Evolutionary conservation across 23 tunicate species (phyloP), one percentile per base, ranked within the genome.

Genomic region (Styela clava): DNA sequence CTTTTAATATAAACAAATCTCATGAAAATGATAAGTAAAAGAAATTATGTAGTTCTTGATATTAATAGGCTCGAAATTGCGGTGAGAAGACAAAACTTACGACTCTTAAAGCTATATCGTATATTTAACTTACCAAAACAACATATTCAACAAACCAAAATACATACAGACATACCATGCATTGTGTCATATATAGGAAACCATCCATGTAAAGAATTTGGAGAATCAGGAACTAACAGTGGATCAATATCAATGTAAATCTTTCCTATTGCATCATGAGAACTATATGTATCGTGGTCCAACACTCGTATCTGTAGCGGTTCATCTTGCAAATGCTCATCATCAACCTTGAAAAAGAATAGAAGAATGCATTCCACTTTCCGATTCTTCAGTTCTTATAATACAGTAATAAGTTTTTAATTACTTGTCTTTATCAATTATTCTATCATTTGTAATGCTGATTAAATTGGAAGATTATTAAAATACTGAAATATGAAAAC

Each of bases 111-210:
- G n/a, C n/a, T n/a, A n/a, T n/a, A n/a, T n/a, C n/a, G n/a, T n/a
- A n/a, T n/a, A n/a, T n/a, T n/a, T n/a, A n/a, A n/a, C n/a, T n/a
- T n/a, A n/a, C n/a, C n/a, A n/a, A n/a, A n/a, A n/a, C n/a, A n/a
- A n/a, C n/a, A 87, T 73, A 1, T 31, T 16, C 26, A 73, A 26
- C 9, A 33, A 1, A 1, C 16, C 35, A 33, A 24, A 81, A 19
- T 63, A 26, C 9, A 33, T 0, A 1, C 16, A 19, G n/a, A 24
- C 82, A 19, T 63, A 91, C 97, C 97, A 87, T 91, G 97, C 90
- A 91, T 86, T 26, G 97, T 91, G 71, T 91, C 97, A 86, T 79
- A 91, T 21, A 91, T 87, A 31, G 97, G 97, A 83, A 91, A 91
- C 97, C 97, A 91, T 26, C 97, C 97, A 83, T 79, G 86, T 27